Evolutionary conservation across 2,888 invertebrate species (phyloP).

Genomic region (Heliconius hortense): DNA sequence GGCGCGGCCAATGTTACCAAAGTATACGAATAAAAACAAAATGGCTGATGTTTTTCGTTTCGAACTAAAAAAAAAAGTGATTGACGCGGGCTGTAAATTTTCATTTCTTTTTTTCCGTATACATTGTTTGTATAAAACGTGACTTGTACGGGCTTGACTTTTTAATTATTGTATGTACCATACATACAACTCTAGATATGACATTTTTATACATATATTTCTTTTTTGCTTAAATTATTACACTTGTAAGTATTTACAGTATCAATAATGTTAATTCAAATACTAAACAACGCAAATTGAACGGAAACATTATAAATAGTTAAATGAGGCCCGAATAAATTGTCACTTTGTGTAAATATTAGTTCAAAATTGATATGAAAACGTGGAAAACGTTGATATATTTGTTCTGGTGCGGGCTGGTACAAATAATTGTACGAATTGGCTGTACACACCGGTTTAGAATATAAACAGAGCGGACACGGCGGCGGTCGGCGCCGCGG

Average conservation of each 20-base stretch:
- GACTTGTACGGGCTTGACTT: slow-evolving; percentile 23
- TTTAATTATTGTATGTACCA: slow-evolving; percentile 19
- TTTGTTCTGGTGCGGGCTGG: slow-evolving; percentile 44
- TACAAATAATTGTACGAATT: slow-evolving; percentile 64
- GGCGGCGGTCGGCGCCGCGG: slow-evolving; percentile 39
- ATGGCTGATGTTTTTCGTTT: slow-evolving; percentile 52
- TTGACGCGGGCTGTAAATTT: slow-evolving; percentile 49
- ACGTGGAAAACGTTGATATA: slow-evolving; percentile 19
- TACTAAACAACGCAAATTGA: neutral
- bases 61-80: slow-evolving; percentile 56
- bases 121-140: slow-evolving; percentile 27
- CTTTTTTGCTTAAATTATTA: neutral
- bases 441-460: slow-evolving; percentile 57
- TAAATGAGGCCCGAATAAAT: slow-evolving; percentile 17
- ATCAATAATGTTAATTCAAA: neutral
- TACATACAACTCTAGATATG: neutral
- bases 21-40: slow-evolving; percentile 51
- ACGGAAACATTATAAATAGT: slow-evolving; percentile 10
- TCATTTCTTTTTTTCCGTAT: slow-evolving; percentile 31
- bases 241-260: neutral
- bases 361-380: slow-evolving; percentile 37
- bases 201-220: neutral
- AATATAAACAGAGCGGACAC: slow-evolving; percentile 47
- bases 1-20: slow-evolving; percentile 55
- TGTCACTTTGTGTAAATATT: slow-evolving; percentile 27